Percentiles rank a stretch among this genome's conserved stretches.
phyloP scores from a whole-genome alignment of 2,113 vertebrate species.

The Dicentrarchus labrax region DNA sequence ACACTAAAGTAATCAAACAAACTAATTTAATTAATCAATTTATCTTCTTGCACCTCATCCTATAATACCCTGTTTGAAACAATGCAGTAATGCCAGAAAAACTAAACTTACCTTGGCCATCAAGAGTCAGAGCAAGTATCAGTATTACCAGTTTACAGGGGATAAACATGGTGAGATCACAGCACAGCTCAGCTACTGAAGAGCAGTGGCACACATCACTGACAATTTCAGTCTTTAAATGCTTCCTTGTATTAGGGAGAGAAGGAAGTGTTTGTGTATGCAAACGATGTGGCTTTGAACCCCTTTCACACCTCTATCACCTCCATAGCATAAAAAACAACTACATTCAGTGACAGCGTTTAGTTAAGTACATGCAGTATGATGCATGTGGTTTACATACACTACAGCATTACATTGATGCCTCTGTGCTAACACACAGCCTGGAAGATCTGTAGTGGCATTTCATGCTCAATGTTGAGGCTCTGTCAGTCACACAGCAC shows the following conservation, averaged over 20 bases:
- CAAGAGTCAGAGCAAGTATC: slow-evolving; percentile 41
- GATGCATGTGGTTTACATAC: too few species aligned
- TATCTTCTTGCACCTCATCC: neutral
- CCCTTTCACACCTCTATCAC: too few species aligned
- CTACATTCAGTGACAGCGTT: too few species aligned
- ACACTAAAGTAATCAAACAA: neutral
- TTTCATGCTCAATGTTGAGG: too few species aligned
- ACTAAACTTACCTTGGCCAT: slow-evolving; percentile 65
- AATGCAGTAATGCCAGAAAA: neutral
- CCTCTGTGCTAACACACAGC: too few species aligned
- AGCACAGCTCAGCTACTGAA: slow-evolving; percentile 19
- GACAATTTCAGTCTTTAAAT: neutral
- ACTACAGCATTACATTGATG: too few species aligned
- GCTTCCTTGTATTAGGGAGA: neutral
- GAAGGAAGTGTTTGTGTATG: slow-evolving; percentile 4
- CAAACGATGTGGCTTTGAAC: slow-evolving; percentile 2
- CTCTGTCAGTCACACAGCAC: too few species aligned
- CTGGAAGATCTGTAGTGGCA: too few species aligned
- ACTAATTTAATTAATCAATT: neutral
- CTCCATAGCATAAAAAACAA: too few species aligned
- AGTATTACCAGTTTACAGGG: slow-evolving; percentile 7
- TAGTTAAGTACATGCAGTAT: too few species aligned
- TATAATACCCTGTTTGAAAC: neutral
- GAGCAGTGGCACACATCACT: neutral
- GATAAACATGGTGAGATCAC: slow-evolving; percentile 48